Evolutionary conservation across 2,113 vertebrate genomes (phyloP).

Genomic region (Cygnus buccinator): DNA sequence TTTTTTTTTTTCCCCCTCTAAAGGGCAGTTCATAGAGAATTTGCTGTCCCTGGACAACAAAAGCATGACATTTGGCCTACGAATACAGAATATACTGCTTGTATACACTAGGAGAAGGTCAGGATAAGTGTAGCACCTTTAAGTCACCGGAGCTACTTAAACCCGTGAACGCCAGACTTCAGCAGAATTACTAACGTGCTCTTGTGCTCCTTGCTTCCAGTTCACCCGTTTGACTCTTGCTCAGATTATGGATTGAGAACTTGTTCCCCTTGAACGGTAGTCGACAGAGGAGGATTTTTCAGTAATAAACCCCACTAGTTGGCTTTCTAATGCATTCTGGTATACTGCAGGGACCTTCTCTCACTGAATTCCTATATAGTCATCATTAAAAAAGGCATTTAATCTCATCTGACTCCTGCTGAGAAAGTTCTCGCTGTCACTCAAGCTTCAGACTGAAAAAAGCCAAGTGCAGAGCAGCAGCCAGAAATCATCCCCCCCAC

Average conservation of each 20-base stretch:
- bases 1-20: background rate
- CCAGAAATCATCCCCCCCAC: background rate
- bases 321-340: background rate
- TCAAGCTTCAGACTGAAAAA: background rate
- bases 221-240: background rate
- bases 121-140: background rate
- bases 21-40: background rate
- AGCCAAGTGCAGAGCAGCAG: background rate
- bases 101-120: background rate
- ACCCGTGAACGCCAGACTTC: background rate
- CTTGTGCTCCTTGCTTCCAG: background rate
- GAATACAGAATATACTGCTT: background rate
- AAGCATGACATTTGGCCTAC: background rate
- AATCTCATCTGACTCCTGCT: background rate
- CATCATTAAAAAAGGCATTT: background rate
- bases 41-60: background rate
- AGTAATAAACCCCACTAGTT: background rate
- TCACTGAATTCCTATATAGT: background rate
- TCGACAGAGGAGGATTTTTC: background rate
- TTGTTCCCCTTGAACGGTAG: background rate
- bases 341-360: background rate
- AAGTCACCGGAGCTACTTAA: background rate
- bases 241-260: background rate
- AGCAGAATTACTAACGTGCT: background rate
- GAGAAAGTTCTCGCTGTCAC: background rate